Base-by-base conservation (phyloP, 2,888 invertebrate genomes). In the Protonemura montana region DNA sequence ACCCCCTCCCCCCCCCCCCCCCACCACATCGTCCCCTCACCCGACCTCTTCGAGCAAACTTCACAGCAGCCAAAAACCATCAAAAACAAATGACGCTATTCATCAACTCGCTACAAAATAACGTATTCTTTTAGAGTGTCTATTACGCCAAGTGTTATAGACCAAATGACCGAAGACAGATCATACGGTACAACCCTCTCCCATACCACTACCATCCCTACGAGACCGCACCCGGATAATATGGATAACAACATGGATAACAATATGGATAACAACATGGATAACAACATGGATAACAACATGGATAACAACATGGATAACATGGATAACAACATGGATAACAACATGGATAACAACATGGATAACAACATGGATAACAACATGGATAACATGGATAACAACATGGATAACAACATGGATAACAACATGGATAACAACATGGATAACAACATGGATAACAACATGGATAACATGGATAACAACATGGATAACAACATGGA, bases 1-100 rank as follows among this genome's bases (percentile, higher is more conserved):
- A 10, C 59, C 59, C 13, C 59, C 13, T 16, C 59, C 59, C 35
- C 35, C 10, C 35, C 35, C 35, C 35, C 3, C 35, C 35, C 35
- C 10, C 35, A 35, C 35, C 35, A 35, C 35, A 35, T 3, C n/a
- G n/a, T n/a, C 10, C 35, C 35, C 35, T 10, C 3, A 3, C 35
- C 35, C 10, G 5, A 35, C 35, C 35, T 6, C 35, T 6, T 3
- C 5, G 5, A 35, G 59, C 1, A 59, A 81, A 81, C 29, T 29
- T 30, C 81, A 27, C 16, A 30, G 29, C 81, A 81, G 81, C 29
- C 30, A 29, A 81, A 81, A 81, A 81, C 81, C 29, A 81, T 81
- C 28, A 81, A 81, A 81, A 81, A 81, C 81, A 81, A 81, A 81
- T 30, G 81, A 81, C 29, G 81, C 30, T 30, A 30, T 81, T 30